These are phyloP conservation scores for Fundulus diaphanus DNA, from an alignment of 2,797 vertebrate genomes.

Conservation along the genomic window DNA sequence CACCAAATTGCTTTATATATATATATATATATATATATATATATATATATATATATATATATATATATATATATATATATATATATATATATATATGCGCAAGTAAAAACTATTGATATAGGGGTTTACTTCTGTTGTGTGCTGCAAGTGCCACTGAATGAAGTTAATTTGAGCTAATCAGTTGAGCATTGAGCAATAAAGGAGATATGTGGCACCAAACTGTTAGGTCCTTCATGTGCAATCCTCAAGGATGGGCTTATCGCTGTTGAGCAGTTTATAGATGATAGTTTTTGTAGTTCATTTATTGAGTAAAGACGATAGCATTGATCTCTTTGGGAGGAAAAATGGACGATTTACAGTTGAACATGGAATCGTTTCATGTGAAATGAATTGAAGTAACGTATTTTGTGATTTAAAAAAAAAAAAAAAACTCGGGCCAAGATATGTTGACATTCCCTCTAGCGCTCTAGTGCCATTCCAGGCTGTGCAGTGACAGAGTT, in stretches of 20 bases:
- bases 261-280: not conserved
- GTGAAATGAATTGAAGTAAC: not conserved
- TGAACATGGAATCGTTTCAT: not conserved
- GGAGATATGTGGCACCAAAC: conserved; percentile 5
- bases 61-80: no score
- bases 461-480: conserved; percentile 8
- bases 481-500: conserved; percentile 49
- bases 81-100: no score
- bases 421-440: not conserved
- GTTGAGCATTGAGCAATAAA: conserved; percentile 4
- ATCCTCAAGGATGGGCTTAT: not conserved
- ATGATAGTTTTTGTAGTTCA: not conserved
- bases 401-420: conserved; percentile 10
- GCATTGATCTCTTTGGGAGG: not conserved
- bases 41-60: no score
- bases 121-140: not conserved
- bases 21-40: no score
- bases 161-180: conserved; percentile 17
- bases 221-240: conserved; percentile 9
- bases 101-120: no score
- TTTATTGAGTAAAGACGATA: not conserved
- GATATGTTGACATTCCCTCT: conserved; percentile 13
- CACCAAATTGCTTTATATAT: no score
- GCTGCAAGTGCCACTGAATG: not conserved
- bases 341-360: not conserved